Evolutionary conservation across 1,140 invertebrate species (phyloP).

Genomic region (Ceratina japonica): DNA sequence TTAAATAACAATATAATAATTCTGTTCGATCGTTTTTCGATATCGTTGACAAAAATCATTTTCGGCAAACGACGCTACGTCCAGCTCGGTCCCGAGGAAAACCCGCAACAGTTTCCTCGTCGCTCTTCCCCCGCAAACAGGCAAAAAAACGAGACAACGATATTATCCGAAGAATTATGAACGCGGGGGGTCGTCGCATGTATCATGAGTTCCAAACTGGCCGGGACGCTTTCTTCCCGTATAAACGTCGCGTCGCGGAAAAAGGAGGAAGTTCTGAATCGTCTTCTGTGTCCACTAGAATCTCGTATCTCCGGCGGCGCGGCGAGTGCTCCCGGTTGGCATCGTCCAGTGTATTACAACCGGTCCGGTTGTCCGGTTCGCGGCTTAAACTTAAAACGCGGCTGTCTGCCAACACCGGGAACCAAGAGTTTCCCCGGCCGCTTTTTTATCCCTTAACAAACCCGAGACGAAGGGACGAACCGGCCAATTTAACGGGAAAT

Average conservation of each 20-base stretch:
- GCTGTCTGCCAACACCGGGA: slow-evolving; percentile 54
- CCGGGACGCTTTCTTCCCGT: slow-evolving; percentile 14
- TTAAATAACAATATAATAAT: too few species aligned
- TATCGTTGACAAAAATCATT: too few species aligned
- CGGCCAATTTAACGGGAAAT: background rate
- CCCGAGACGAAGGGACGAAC: too few species aligned
- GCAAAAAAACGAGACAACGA: background rate
- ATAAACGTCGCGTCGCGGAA: slow-evolving; percentile 42
- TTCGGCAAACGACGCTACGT: too few species aligned
- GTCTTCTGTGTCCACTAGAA: slow-evolving; percentile 50
- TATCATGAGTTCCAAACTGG: background rate
- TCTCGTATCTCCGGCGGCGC: slow-evolving; percentile 35
- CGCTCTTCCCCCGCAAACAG: background rate
- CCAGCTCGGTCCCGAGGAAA: too few species aligned
- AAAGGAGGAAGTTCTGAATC: slow-evolving; percentile 48
- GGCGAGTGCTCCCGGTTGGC: slow-evolving; percentile 50
- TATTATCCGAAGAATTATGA: background rate
- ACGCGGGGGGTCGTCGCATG: background rate
- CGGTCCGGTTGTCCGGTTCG: slow-evolving; percentile 44
- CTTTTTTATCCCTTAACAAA: slow-evolving; percentile 2
- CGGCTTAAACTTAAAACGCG: slow-evolving; percentile 24
- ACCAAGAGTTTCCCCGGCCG: slow-evolving; percentile 28
- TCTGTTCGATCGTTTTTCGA: too few species aligned
- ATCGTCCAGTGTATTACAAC: slow-evolving; percentile 37
- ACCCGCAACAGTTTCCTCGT: background rate